Conservation (phyloP, 2,888 invertebrate genomes). For the Philonicus albiceps region DNA sequence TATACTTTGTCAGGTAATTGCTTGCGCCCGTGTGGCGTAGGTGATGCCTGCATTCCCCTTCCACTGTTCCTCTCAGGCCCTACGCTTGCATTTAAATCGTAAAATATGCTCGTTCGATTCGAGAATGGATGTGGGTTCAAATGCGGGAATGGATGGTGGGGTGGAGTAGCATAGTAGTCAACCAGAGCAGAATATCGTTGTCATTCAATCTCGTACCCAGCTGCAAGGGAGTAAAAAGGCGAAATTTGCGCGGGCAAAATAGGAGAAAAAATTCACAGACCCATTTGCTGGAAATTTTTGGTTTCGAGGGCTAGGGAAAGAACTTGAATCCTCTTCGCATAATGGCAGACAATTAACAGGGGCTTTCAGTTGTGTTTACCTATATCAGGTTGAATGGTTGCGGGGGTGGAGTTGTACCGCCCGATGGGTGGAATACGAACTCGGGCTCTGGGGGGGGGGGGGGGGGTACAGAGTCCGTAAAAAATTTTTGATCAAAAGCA, state of each 20-base stretch:
- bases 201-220: constrained; percentile 15
- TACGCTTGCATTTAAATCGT: constrained; percentile 1
- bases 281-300: constrained; percentile 7
- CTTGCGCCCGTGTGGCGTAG: background rate
- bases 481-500: background rate
- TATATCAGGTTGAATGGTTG: background rate
- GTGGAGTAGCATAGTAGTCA: background rate
- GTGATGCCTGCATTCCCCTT: background rate
- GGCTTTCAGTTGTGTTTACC: constrained; percentile 6
- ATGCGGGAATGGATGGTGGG: background rate
- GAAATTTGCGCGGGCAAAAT: background rate
- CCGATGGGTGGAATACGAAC: background rate
- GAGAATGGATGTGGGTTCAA: background rate
- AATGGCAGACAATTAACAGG: constrained; percentile 23
- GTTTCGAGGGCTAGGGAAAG: background rate
- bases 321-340: background rate
- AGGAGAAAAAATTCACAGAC: background rate
- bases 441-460: background rate
- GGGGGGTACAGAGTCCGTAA: background rate
- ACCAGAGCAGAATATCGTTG: constrained; percentile 10
- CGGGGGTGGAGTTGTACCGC: background rate
- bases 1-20: constrained; percentile 8
- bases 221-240: background rate
- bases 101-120: background rate
- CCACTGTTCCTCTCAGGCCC: background rate